Conservation (phyloP, 2,888 invertebrate genomes). For the Tachystola acroxantha region DNA sequence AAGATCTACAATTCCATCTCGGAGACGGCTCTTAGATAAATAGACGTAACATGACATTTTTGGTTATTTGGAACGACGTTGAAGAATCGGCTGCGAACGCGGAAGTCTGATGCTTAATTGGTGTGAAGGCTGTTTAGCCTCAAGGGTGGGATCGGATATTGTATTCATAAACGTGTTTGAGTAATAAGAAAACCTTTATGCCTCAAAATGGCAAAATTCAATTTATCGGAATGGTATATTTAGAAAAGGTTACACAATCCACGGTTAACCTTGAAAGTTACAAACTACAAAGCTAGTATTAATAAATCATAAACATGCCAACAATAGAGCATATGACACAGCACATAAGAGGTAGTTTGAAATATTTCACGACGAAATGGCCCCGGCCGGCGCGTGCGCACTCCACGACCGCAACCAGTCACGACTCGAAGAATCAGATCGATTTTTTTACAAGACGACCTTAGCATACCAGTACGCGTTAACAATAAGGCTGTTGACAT, state of each 20-base stretch:
- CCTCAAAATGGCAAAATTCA: constrained; percentile 6
- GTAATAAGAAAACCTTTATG: neutral
- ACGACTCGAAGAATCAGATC: constrained; percentile 59
- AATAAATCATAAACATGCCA: constrained; percentile 61
- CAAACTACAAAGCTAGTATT: constrained; percentile 38
- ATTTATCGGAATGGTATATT: constrained; percentile 10
- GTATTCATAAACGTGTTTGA: constrained; percentile 26
- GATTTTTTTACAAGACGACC: constrained; percentile 57
- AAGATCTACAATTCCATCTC: constrained; percentile 30
- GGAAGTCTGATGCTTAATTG: constrained; percentile 44
- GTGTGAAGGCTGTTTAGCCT: constrained; percentile 44
- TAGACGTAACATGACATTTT: constrained; percentile 29
- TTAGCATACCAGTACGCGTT: constrained; percentile 28
- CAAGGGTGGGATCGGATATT: constrained; percentile 52
- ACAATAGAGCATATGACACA: constrained; percentile 63
- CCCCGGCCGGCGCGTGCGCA: constrained; percentile 66
- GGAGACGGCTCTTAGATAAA: constrained; percentile 25
- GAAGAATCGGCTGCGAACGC: constrained; percentile 24
- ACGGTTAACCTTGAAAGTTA: constrained; percentile 51
- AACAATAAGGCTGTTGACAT: constrained; percentile 21
- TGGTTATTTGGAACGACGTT: constrained; percentile 26
- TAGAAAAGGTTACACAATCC: constrained; percentile 33
- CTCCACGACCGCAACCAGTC: constrained; percentile 51
- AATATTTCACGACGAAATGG: constrained; percentile 50
- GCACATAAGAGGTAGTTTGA: constrained; percentile 48